phyloP scores from a whole-genome alignment of 2,797 vertebrate genomes.

The Ispidina lecontei region DNA sequence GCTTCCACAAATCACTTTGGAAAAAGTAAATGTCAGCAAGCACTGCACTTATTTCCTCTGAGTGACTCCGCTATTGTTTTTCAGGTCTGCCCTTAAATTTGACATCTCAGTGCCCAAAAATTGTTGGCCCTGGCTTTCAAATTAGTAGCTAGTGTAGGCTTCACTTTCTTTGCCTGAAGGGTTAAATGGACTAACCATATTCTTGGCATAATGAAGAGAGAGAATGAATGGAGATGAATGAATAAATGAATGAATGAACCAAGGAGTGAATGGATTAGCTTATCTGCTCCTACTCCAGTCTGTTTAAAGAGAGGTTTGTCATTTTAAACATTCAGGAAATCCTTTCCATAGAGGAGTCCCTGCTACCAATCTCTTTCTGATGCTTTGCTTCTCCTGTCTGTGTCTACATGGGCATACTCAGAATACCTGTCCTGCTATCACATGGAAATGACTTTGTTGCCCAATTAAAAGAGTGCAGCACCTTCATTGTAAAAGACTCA shows the following conservation, averaged over 20 bases:
- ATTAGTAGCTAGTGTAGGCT: neutral
- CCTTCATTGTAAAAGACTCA: neutral
- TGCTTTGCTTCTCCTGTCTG: neutral
- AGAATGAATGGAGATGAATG: conserved; percentile 68
- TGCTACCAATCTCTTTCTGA: neutral
- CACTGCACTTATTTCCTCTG: neutral
- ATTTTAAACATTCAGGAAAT: conserved; percentile 47
- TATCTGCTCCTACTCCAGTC: conserved; percentile 51
- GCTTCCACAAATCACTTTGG: neutral
- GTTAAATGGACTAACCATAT: conserved; percentile 36
- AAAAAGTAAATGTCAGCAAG: neutral
- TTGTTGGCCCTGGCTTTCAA: neutral
- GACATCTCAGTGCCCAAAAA: neutral
- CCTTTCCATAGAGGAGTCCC: neutral
- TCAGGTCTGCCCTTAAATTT: neutral
- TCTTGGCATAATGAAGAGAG: neutral
- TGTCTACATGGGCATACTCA: neutral
- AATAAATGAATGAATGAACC: conserved; percentile 54
- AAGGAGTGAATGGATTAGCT: conserved; percentile 64
- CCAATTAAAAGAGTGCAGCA: neutral
- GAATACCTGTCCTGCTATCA: neutral
- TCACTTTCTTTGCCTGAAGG: conserved; percentile 2
- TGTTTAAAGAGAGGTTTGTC: conserved; percentile 43
- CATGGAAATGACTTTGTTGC: conserved; percentile 18
- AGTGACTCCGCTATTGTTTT: neutral